These are phyloP conservation scores for Lepus oiostolus DNA, from an alignment of 2,797 vertebrate genomes.

Conservation along the genomic window DNA sequence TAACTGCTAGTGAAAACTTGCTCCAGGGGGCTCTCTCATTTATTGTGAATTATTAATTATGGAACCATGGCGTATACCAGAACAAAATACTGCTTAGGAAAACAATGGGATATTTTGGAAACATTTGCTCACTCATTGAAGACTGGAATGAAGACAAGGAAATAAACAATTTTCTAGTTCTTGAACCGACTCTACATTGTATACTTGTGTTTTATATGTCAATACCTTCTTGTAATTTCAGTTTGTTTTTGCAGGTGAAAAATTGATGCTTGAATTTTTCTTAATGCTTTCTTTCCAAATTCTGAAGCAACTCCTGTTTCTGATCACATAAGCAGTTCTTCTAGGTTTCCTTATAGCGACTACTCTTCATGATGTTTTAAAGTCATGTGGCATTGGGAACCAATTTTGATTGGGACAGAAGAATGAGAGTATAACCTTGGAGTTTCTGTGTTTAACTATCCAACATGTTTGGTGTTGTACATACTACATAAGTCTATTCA, in stretches of 20 bases:
- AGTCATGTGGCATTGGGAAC: neutral
- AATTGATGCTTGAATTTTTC: neutral
- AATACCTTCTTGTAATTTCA: neutral
- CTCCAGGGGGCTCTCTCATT: no score
- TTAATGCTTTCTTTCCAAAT: neutral
- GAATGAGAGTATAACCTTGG: neutral
- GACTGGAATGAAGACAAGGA: neutral
- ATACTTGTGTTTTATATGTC: neutral
- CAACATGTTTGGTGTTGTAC: neutral
- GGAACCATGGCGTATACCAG: neutral
- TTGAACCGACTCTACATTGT: neutral
- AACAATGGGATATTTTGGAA: conserved; percentile 5
- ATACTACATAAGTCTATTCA: neutral
- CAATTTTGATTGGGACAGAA: neutral
- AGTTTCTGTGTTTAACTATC: neutral
- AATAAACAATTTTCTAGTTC: neutral
- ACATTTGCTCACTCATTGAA: neutral
- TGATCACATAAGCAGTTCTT: neutral
- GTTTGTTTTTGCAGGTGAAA: neutral
- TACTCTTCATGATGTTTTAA: neutral
- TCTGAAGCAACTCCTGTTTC: neutral
- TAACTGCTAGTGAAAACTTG: no score
- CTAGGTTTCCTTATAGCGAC: neutral
- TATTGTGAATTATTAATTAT: no score
- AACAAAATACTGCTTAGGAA: neutral